Conservation (phyloP, 2,797 vertebrate species). For the Meriones psammophilus region DNA sequence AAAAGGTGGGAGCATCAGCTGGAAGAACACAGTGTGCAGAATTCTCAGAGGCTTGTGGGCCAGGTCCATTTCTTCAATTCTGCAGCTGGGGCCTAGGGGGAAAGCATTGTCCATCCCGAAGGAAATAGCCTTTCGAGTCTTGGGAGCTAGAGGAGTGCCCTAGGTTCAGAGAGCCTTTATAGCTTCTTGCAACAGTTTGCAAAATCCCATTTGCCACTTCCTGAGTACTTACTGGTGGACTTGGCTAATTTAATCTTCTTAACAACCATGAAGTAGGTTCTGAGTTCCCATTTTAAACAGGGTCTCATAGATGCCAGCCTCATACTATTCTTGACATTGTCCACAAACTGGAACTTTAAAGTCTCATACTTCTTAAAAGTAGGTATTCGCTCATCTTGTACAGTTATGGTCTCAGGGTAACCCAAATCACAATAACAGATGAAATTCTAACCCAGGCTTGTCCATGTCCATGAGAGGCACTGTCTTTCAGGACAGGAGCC, state of each 20-base stretch:
- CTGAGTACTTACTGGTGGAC: background rate
- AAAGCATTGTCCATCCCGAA: background rate
- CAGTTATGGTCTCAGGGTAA: background rate
- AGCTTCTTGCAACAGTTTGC: background rate
- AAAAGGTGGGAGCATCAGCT: slow-evolving; percentile 78
- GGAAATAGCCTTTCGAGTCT: background rate
- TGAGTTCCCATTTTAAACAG: slow-evolving; percentile 35
- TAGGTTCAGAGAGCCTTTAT: background rate
- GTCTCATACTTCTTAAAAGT: slow-evolving; percentile 24
- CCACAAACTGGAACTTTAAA: slow-evolving; percentile 25
- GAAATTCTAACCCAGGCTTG: background rate
- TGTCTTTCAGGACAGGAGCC: background rate
- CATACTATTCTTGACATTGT: slow-evolving; percentile 10
- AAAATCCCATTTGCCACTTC: slow-evolving; percentile 4
- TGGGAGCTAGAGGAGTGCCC: background rate
- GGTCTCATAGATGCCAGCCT: background rate
- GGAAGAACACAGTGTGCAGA: slow-evolving; percentile 70
- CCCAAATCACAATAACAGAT: background rate
- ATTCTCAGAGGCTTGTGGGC: slow-evolving; percentile 36
- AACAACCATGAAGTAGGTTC: background rate
- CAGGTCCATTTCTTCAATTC: slow-evolving; percentile 27
- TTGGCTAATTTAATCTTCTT: slow-evolving; percentile 8
- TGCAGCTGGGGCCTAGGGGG: background rate
- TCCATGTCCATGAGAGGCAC: background rate
- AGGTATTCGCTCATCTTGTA: background rate